Evolutionary conservation across 2,797 vertebrate genomes (phyloP).

Genomic region (Danio aesculapii): DNA sequence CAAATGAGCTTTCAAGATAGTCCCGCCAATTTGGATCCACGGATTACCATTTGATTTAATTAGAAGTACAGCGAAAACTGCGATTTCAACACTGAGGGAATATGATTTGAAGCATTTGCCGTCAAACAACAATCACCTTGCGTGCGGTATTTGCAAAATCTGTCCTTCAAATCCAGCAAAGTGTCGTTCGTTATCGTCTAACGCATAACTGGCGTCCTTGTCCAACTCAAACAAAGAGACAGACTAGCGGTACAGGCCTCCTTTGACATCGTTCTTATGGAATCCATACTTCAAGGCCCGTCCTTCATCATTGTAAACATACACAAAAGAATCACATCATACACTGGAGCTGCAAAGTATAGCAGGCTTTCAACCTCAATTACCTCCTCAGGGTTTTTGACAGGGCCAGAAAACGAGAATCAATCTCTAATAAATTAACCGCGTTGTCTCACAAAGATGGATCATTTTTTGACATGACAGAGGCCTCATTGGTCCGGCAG

Average conservation of each 20-base stretch:
- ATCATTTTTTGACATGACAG: slow-evolving; percentile 47
- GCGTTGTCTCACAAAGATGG: slow-evolving; percentile 55
- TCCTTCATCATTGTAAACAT: slow-evolving; percentile 58
- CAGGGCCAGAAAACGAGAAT: slow-evolving; percentile 58
- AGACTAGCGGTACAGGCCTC: slow-evolving; percentile 41
- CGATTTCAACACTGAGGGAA: slow-evolving; percentile 39
- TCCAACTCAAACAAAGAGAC: slow-evolving; percentile 49
- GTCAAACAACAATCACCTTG: slow-evolving; percentile 15
- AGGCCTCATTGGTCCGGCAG: slow-evolving; percentile 35
- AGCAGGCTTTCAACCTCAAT: slow-evolving; percentile 67
- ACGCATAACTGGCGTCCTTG: slow-evolving; percentile 49
- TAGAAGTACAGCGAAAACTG: slow-evolving; percentile 50
- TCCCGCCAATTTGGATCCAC: slow-evolving; percentile 40
- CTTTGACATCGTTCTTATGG: slow-evolving; percentile 56
- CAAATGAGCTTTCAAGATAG: slow-evolving; percentile 46
- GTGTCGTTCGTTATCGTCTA: slow-evolving; percentile 37
- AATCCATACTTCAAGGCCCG: slow-evolving; percentile 64
- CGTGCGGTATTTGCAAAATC: slow-evolving; percentile 31
- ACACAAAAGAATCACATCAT: slow-evolving; percentile 60
- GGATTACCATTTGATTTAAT: slow-evolving; percentile 61
- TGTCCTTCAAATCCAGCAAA: slow-evolving; percentile 43
- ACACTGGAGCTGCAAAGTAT: slow-evolving; percentile 50
- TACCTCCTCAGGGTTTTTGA: slow-evolving; percentile 61
- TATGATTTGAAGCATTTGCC: slow-evolving; percentile 29
- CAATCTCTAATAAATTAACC: slow-evolving; percentile 65